Base-by-base conservation (phyloP, 2,888 invertebrate species). In the Epiblema foenella region DNA sequence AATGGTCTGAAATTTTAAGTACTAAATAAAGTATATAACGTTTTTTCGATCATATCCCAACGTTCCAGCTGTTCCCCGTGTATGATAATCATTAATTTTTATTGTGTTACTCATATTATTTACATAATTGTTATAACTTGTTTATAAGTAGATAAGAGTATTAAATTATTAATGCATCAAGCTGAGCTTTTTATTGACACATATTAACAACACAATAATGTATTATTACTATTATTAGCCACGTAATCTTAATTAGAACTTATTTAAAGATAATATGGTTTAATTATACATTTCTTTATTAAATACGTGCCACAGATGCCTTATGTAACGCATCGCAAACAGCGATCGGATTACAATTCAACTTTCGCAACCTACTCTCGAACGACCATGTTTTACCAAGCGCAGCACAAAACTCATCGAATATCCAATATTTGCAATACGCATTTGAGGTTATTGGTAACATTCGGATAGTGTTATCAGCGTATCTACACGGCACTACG, bases 401-500 rank as follows among this genome's bases (percentile, higher is more conserved):
- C 81, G 77, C 69, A 68, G 54, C 7, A 46, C 46, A 46, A 73
- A 81, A 84, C 81, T 79, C 82, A 81, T 79, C 80, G 77, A 79
- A 77, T 77, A 46, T 37, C 29, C 24, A 57, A 62, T 37, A 60
- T 59, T 66, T 66, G 56, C 49, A 62, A 46, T 33, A 52, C 54
- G 60, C 68, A 46, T 54, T 46, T 56, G 18, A 29, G 29, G 51
- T 37, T 62, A 63, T 77, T 77, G 59, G 76, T 33, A 62, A 51
- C 49, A 58, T 73, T 58, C 46, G 42, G 57, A 81, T 77, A 84
- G 83, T 83, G 84, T 91, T 92, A 91, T 92, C 91, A 91, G 85
- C 84, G 82, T 91, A 91, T 91, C 91, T 89, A 83, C 84, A 86
- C 87, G 83, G 82, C 81, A 91, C 92, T 93, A 93, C 91, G 92